Percentiles rank a stretch among this genome's conserved stretches.
Evolutionary conservation across 2,113 vertebrate species (phyloP).

Genomic region (Plotosus lineatus): DNA sequence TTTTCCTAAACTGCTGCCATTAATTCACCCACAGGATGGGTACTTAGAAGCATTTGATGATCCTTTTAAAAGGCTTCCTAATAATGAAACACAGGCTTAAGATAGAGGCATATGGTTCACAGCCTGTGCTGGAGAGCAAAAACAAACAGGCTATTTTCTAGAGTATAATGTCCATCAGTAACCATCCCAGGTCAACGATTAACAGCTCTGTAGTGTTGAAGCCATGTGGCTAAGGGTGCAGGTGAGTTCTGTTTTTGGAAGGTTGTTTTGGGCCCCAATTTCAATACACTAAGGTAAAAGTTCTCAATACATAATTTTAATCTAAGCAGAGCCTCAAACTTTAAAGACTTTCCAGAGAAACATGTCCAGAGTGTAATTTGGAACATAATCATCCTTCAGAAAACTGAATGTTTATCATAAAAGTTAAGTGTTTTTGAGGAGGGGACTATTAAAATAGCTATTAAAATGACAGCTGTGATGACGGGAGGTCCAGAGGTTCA

Average conservation of each 20-base stretch:
- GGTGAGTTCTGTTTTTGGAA: constrained; percentile 1
- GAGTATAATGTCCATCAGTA: background rate
- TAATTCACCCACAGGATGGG: constrained; percentile 12
- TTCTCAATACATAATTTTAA: constrained; percentile 1
- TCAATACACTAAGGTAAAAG: background rate
- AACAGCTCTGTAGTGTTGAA: constrained; percentile 19
- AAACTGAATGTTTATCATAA: constrained; percentile 11
- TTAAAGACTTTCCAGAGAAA: constrained; percentile 1
- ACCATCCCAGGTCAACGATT: background rate
- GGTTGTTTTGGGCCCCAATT: background rate
- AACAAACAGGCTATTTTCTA: background rate
- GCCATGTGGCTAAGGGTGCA: background rate
- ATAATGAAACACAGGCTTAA: constrained; percentile 40
- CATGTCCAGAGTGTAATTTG: background rate
- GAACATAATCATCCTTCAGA: background rate
- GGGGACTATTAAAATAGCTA: constrained; percentile 2
- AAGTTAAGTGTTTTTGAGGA: constrained; percentile 14
- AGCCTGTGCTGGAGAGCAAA: background rate
- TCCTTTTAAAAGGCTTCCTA: no score
- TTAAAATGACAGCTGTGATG: constrained; percentile 1
- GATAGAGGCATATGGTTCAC: background rate
- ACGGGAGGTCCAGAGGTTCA: background rate
- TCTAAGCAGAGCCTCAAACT: constrained; percentile 9
- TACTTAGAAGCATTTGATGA: background rate
- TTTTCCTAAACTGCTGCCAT: constrained; percentile 10